Conservation (phyloP, 2,113 vertebrate genomes). For the Mobula birostris region DNA sequence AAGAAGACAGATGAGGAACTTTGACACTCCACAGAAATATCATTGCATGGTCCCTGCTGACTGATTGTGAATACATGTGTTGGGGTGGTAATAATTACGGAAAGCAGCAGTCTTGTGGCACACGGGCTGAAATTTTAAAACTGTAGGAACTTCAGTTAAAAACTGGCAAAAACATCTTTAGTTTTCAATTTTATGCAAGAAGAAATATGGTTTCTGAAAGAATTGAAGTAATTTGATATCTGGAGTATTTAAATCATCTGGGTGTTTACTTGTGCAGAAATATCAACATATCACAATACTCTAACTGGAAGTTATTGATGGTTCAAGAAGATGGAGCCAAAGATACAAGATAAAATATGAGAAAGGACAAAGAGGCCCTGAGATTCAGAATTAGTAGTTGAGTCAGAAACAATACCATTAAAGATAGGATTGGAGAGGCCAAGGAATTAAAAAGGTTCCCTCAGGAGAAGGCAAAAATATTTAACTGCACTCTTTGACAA, state of each 20-base stretch:
- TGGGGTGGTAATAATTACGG: background rate
- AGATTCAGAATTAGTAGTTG: background rate
- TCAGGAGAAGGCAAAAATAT: background rate
- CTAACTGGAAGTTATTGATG: background rate
- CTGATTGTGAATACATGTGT: background rate
- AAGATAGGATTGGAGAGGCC: background rate
- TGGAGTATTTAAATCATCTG: background rate
- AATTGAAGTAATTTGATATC: background rate
- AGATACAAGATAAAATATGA: background rate
- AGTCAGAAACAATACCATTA: background rate
- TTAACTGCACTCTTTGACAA: background rate
- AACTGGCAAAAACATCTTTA: background rate
- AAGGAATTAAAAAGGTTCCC: background rate
- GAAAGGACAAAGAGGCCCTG: background rate
- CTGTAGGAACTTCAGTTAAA: background rate
- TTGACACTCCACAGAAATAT: background rate
- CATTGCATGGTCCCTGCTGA: too few relatives aligned
- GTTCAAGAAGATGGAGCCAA: background rate
- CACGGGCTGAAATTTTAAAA: background rate
- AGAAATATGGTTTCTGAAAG: background rate
- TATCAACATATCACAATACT: background rate
- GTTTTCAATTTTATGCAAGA: background rate
- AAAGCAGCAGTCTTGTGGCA: background rate
- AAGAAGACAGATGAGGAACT: background rate
- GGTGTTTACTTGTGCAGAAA: background rate